phyloP scores from a whole-genome alignment of 2,888 invertebrate species.

The Amiota communis region DNA sequence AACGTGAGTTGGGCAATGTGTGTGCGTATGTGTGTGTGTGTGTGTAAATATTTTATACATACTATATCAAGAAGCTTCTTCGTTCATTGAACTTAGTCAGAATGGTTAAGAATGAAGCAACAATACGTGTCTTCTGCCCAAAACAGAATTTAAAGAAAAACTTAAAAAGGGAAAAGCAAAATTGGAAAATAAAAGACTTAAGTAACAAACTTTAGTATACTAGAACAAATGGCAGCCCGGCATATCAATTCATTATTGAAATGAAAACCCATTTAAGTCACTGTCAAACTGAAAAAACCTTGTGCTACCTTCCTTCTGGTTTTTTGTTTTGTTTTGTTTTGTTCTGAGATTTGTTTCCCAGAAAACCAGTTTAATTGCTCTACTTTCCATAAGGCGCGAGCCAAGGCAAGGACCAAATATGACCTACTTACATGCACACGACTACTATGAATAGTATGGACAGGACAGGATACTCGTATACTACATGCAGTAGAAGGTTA shows the following conservation, averaged over 20 bases:
- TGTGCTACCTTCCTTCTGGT: not conserved
- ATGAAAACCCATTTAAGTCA: no score
- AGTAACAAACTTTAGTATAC: conserved; percentile 52
- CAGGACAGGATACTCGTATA: no score
- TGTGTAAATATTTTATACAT: conserved; percentile 46
- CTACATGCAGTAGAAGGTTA: no score
- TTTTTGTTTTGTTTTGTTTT: not conserved
- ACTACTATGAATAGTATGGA: no score
- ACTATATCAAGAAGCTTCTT: conserved; percentile 41
- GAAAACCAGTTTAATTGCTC: not conserved
- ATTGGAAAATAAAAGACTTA: conserved; percentile 58
- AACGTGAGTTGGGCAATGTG: conserved; percentile 5
- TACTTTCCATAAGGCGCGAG: not conserved
- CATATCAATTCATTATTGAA: not conserved
- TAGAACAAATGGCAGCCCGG: no score
- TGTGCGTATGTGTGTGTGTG: conserved; percentile 37
- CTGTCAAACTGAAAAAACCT: not conserved
- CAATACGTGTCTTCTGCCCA: conserved; percentile 39
- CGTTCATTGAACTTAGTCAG: conserved; percentile 57
- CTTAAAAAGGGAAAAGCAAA: conserved; percentile 4
- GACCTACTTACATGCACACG: no score
- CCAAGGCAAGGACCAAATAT: no score
- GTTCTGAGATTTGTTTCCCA: not conserved
- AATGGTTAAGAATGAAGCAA: conserved; percentile 46
- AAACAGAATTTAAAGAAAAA: conserved; percentile 1